Evolutionary conservation across 2,113 vertebrate species (phyloP).

Genomic region (Puffinus mauretanicus): DNA sequence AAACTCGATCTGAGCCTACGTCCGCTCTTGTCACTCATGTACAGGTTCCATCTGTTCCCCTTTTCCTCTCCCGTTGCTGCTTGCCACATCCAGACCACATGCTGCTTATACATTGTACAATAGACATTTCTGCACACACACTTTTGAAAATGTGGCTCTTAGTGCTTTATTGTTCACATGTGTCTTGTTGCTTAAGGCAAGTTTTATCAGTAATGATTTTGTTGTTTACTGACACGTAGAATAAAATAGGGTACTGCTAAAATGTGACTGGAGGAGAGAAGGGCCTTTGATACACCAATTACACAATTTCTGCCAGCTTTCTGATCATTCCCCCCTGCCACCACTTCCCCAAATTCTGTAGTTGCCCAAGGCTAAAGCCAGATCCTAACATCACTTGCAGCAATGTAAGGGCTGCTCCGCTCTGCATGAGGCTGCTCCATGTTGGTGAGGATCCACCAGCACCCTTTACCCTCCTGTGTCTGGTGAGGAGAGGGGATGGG

Average conservation of each 20-base stretch:
- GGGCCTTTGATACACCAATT: conserved; percentile 22
- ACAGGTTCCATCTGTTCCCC: conserved; percentile 63
- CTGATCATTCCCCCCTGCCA: background rate
- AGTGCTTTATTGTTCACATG: conserved; percentile 52
- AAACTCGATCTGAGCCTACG: conserved; percentile 36
- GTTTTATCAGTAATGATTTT: conserved; percentile 38
- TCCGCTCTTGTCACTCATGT: conserved; percentile 52
- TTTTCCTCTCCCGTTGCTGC: conserved; percentile 44
- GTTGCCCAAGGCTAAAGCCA: background rate
- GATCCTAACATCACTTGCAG: background rate
- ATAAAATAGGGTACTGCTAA: conserved; percentile 24
- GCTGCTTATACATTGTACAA: conserved; percentile 64
- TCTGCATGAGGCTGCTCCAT: background rate
- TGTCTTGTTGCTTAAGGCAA: conserved; percentile 45
- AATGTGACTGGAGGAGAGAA: background rate
- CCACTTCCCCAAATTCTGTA: background rate
- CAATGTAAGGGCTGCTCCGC: background rate
- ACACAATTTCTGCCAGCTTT: conserved; percentile 9
- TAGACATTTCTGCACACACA: conserved; percentile 47
- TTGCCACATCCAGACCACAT: conserved; percentile 64
- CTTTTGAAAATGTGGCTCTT: conserved; percentile 45
- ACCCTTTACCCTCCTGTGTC: background rate
- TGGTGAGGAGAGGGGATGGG: background rate
- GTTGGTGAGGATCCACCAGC: background rate
- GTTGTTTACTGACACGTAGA: conserved; percentile 29